A percentile compares a stretch with the other conserved stretches of the same genome.
phyloP scores from a whole-genome alignment of 1,140 invertebrate genomes.

The Periplaneta americana region DNA sequence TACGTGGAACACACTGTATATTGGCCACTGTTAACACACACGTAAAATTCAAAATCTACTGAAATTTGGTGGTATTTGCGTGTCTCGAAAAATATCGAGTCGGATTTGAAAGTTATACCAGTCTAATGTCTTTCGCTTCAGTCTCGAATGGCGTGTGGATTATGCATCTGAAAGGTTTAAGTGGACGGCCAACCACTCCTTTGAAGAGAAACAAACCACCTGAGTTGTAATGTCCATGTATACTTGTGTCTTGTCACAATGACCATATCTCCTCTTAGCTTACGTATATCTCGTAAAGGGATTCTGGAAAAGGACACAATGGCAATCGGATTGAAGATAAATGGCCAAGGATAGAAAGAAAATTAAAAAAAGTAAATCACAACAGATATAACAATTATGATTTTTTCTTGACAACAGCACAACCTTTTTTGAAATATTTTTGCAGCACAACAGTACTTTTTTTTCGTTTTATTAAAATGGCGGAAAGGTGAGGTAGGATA shows the following conservation, averaged over 20 bases:
- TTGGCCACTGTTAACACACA: too few species aligned
- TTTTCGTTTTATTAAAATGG: conserved; percentile 10
- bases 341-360: background rate
- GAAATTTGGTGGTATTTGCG: too few species aligned
- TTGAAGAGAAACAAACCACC: conserved; percentile 2
- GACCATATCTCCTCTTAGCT: conserved; percentile 13
- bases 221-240: conserved; percentile 11
- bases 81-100: too few species aligned
- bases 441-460: conserved; percentile 9
- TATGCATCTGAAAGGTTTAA: background rate
- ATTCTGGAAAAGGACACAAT: background rate
- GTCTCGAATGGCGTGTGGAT: background rate
- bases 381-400: conserved; percentile 24
- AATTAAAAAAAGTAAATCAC: conserved; percentile 12
- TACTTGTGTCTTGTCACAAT: conserved; percentile 6
- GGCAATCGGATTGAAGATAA: conserved; percentile 8
- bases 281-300: conserved; percentile 16
- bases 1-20: too few species aligned
- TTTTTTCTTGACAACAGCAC: conserved; percentile 22
- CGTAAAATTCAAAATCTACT: too few species aligned
- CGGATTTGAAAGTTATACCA: too few species aligned
- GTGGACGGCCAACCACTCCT: background rate
- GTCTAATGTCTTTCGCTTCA: background rate
- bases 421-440: conserved; percentile 20
- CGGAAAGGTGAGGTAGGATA: conserved; percentile 12